Evolutionary conservation across 2,797 vertebrate species (phyloP).

Genomic region (Meriones psammophilus): DNA sequence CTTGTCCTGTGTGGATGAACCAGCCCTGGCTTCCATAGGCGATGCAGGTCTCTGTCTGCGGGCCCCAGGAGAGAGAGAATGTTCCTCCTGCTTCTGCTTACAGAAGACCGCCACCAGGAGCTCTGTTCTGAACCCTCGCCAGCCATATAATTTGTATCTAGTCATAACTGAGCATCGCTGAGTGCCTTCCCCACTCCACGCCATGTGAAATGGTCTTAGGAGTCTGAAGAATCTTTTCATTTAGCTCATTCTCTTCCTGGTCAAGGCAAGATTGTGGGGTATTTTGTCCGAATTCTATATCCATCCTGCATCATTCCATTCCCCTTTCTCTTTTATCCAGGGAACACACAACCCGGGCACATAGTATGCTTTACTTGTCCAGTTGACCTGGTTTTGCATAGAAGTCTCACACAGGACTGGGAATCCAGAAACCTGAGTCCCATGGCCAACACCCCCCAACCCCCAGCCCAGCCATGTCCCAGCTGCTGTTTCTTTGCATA

Average conservation of each 20-base stretch:
- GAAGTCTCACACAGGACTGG: not conserved
- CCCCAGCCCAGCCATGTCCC: not conserved
- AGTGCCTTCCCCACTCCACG: too few relatives aligned
- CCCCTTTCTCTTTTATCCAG: not conserved
- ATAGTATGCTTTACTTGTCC: not conserved
- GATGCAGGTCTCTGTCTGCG: not conserved
- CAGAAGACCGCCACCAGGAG: not conserved
- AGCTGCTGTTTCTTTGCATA: not conserved
- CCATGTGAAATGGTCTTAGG: not conserved
- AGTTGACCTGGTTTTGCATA: not conserved
- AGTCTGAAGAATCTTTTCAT: not conserved
- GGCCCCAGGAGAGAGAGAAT: not conserved
- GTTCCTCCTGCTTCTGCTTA: not conserved
- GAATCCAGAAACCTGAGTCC: not conserved
- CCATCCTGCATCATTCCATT: slow-evolving; percentile 8
- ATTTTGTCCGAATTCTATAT: slow-evolving; percentile 34
- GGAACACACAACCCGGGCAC: not conserved
- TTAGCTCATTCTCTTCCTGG: not conserved
- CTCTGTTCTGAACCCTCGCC: not conserved
- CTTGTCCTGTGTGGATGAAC: slow-evolving; percentile 18
- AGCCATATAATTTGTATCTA: not conserved
- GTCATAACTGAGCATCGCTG: not conserved
- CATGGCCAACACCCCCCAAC: too few relatives aligned
- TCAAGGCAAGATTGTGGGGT: not conserved
- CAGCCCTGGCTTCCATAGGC: not conserved